Evolutionary conservation across 2,888 invertebrate genomes (phyloP), one percentile per base, ranked within the genome.

Genomic region (Steinernema carpocapsae): DNA sequence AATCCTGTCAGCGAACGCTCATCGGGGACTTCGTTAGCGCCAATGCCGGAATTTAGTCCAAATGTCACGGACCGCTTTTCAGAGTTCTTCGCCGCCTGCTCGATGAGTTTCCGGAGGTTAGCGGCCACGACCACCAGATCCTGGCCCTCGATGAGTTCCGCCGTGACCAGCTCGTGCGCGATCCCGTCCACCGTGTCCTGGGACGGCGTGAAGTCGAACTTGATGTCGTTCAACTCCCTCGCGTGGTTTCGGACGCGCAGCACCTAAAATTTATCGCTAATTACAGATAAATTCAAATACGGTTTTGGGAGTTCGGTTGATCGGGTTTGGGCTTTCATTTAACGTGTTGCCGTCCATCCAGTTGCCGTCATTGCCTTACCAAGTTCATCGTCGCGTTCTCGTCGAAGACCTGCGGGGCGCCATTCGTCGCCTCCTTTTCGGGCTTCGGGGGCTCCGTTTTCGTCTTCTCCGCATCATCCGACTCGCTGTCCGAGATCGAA

Each of bases 1-100:
- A 93, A 97, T 87, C 97, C 97, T 88, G 97, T 92, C 82, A 99
- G 91, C 59, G 95, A 93, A 88, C 94, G 94, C 89, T 97, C 97
- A 89, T 97, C 97, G 74, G 94, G 92, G 4, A 82, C 82, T 80
- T 87, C 87, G 75, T 85, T 88, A 17, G 86, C 85, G 42, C 88
- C 89, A 79, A 88, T 88, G 74, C 89, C 89, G 71, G 90, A 90
- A 84, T 90, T 89, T 88, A 90, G 86, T 81, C 85, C 86, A 75
- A 86, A 86, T 7, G 86, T 87, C 3, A 86, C 82, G 7, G 83
- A 79, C 17, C 79, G 78, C 70, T 78, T 76, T 24, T 83, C 84
- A 7, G 78, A 73, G 14, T 77, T 76, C 52, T 77, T 74, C 70
- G 81, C 81, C 19, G 85, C 81, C 43, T 80, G 76, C 45, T 85